Conservation (phyloP, 2,888 invertebrate genomes). For the Octodonta nipae region DNA sequence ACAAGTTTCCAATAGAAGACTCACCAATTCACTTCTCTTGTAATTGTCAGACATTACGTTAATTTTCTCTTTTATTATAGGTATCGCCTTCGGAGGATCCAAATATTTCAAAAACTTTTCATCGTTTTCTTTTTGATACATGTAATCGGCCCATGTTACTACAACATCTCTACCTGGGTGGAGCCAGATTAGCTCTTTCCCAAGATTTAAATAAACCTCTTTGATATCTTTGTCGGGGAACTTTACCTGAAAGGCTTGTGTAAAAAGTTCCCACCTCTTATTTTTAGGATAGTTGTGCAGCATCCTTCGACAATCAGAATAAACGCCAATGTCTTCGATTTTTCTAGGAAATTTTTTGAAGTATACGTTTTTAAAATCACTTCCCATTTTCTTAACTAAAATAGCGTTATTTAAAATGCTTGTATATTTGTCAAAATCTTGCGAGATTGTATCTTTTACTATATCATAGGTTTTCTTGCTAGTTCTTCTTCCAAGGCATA, state of each 20-base stretch:
- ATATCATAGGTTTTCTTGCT: slow-evolving; percentile 7
- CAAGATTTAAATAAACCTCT: too few species aligned
- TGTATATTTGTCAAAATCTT: slow-evolving; percentile 5
- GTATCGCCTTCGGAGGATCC: slow-evolving; percentile 8
- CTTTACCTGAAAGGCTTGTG: slow-evolving; percentile 6
- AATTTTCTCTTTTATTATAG: slow-evolving; percentile 13
- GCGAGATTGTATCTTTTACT: slow-evolving; percentile 6
- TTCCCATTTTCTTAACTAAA: slow-evolving; percentile 6
- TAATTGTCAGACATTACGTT: slow-evolving; percentile 11
- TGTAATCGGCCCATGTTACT: slow-evolving; percentile 10
- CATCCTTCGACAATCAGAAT: not conserved
- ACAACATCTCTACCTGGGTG: slow-evolving; percentile 6
- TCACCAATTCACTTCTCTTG: slow-evolving; percentile 9
- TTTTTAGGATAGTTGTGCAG: slow-evolving; percentile 9
- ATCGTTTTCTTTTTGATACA: slow-evolving; percentile 8
- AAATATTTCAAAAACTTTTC: slow-evolving; percentile 11
- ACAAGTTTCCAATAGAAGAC: slow-evolving; percentile 10
- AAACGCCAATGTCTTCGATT: slow-evolving; percentile 5
- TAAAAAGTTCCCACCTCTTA: slow-evolving; percentile 9
- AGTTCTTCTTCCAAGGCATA: slow-evolving; percentile 8
- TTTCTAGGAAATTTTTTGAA: slow-evolving; percentile 7
- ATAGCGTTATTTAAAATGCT: slow-evolving; percentile 6
- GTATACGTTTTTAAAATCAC: slow-evolving; percentile 7
- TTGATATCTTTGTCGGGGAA: too few species aligned
- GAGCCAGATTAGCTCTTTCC: not conserved